Evolutionary conservation across 2,888 invertebrate species (phyloP).

Genomic region (Agrilus cyanescens): DNA sequence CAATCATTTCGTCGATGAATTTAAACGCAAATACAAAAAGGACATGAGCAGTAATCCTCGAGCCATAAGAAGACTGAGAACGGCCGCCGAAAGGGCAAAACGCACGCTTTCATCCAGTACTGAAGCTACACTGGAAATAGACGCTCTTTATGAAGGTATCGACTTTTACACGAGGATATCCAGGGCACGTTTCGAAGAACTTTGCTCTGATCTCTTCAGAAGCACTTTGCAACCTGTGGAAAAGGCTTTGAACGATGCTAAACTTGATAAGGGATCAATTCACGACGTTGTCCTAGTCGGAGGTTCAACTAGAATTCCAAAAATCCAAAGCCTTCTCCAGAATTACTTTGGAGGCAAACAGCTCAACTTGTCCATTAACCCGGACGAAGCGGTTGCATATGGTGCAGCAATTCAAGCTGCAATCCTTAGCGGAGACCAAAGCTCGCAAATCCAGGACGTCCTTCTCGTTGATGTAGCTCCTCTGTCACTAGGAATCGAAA

Average conservation of each 20-base stretch:
- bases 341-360: slow-evolving; percentile 65
- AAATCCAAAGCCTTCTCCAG: slow-evolving; percentile 61
- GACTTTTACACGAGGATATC: slow-evolving; percentile 59
- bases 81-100: slow-evolving; percentile 42
- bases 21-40: slow-evolving; percentile 39
- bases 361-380: slow-evolving; percentile 63
- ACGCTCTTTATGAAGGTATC: slow-evolving; percentile 38
- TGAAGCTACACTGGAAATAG: slow-evolving; percentile 41
- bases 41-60: slow-evolving; percentile 37
- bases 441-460: slow-evolving; percentile 45
- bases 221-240: slow-evolving; percentile 66
- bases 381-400: slow-evolving; percentile 72
- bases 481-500: slow-evolving; percentile 40
- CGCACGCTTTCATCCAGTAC: slow-evolving; percentile 34
- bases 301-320: slow-evolving; percentile 71
- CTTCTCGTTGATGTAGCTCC: slow-evolving; percentile 46
- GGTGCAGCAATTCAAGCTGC: slow-evolving; percentile 67
- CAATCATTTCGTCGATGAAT: slow-evolving; percentile 44
- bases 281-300: slow-evolving; percentile 75
- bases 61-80: slow-evolving; percentile 36
- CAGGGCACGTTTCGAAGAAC: slow-evolving; percentile 64
- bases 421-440: slow-evolving; percentile 54
- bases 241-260: slow-evolving; percentile 65
- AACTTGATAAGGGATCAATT: slow-evolving; percentile 60
- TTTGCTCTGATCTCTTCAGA: slow-evolving; percentile 60